Evolutionary conservation across 2,888 invertebrate genomes (phyloP), one percentile per base, ranked within the genome.

Genomic region (Leptopilina syphax): DNA sequence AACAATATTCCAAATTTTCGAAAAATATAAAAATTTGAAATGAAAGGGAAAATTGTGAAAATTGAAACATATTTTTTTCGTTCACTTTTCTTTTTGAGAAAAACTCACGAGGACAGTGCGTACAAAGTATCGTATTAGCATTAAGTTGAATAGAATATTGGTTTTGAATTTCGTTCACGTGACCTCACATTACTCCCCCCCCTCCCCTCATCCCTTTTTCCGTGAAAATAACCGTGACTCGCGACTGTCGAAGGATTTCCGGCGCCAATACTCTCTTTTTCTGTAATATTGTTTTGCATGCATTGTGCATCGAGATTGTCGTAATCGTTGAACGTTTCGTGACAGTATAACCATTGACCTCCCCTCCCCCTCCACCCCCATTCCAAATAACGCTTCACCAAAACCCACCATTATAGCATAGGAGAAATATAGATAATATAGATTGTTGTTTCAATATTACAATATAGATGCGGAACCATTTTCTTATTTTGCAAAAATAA

Each of bases 181-280:
- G 70, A 70, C 27, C 50, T 34, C 34, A 57, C 24, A 50, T 50
- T 8, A 44, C 44, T 8, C 50, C 50, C 50, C 50, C 50, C 2
- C 50, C 44, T 5, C 44, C 7, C 44, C 44, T 7, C 27, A 6
- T 27, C 34, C 34, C 34, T 3, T 34, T 34, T 34, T 34, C 34
- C 27, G 54, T 27, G 34, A n/a, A 73, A 73, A 73, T 41, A 27
- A 50, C 50, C n/a, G 73, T 57, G 57, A 73, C 54, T 57, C n/a
- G n/a, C 57, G 57, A 57, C 57, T 34, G 57, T 27, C 27, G n/a
- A 57, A 73, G 73, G 73, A 73, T 73, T 73, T 73, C 73, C 73
- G 73, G 73, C 57, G 57, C 54, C 54, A 73, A 73, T 73, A 73
- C 57, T 73, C 57, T 57, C 54, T 73, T 73, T 50, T 73, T 73